Evolutionary conservation across 2,888 invertebrate species (phyloP).

Genomic region (Acronicta leporina): DNA sequence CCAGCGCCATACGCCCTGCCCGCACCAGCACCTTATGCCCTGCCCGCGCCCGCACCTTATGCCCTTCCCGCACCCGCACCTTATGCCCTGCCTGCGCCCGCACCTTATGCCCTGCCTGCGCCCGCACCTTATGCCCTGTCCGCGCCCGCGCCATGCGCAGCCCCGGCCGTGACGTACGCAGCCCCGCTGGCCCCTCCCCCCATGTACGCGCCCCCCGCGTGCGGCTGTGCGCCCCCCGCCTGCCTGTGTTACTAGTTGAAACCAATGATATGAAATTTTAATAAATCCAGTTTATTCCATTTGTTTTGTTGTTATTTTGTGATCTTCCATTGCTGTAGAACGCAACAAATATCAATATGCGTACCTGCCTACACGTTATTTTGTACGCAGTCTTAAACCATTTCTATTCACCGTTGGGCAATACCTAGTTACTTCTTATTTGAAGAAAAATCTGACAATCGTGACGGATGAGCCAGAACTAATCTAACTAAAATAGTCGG

Average conservation of each 20-base stretch:
- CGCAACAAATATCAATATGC: not conserved
- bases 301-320: not conserved
- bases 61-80: conserved; percentile 10
- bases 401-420: no score
- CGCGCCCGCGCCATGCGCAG: conserved; percentile 35
- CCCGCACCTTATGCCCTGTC: no score
- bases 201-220: conserved; percentile 42
- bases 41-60: conserved; percentile 1
- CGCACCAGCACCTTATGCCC: conserved; percentile 9
- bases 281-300: conserved; percentile 8
- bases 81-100: conserved; percentile 28
- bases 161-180: conserved; percentile 23
- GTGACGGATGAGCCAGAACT: no score
- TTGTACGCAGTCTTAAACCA: not conserved
- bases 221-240: conserved; percentile 25
- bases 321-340: not conserved
- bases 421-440: no score
- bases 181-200: conserved; percentile 27
- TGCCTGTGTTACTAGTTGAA: conserved; percentile 18
- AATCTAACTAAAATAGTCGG: no score
- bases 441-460: no score
- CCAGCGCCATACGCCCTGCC: conserved; percentile 2
- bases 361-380: not conserved
- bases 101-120: conserved; percentile 10
- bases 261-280: conserved; percentile 3